A percentile compares a stretch with the other conserved stretches of the same genome.
These are phyloP conservation scores for Hemicrepidius hirtus DNA, from an alignment of 2,888 invertebrate genomes.

Conservation along the genomic window DNA sequence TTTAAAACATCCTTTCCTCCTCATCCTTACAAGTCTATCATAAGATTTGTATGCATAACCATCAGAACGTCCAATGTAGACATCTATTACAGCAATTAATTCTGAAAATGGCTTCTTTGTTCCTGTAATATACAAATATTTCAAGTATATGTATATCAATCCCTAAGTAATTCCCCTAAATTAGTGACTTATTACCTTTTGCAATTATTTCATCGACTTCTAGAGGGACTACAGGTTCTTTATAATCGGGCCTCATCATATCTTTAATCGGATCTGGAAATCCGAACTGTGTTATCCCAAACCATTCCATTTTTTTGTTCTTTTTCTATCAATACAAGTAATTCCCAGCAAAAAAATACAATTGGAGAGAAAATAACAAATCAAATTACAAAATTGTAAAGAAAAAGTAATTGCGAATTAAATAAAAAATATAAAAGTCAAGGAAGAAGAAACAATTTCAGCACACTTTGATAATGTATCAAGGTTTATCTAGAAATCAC, in stretches of 20 bases:
- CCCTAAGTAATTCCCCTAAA: too few species aligned
- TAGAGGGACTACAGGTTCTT: conserved; percentile 71
- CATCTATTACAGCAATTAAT: conserved; percentile 69
- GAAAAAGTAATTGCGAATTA: too few species aligned
- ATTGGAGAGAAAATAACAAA: too few species aligned
- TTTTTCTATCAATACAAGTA: too few species aligned
- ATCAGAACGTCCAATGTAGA: conserved; percentile 74
- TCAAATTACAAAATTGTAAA: too few species aligned
- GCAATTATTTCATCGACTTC: conserved; percentile 69
- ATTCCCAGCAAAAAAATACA: too few species aligned
- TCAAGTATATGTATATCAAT: too few species aligned
- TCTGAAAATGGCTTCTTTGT: conserved; percentile 60
- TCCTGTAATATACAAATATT: conserved; percentile 9
- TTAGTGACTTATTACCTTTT: conserved; percentile 64
- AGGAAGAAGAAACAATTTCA: too few species aligned
- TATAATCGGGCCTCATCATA: conserved; percentile 71
- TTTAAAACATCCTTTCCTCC: conserved; percentile 74
- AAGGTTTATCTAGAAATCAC: too few species aligned
- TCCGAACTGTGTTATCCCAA: conserved; percentile 73
- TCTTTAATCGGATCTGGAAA: conserved; percentile 74
- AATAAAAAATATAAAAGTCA: too few species aligned
- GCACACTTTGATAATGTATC: too few species aligned
- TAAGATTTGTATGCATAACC: conserved; percentile 75
- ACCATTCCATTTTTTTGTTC: conserved; percentile 75
- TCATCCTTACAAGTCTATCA: conserved; percentile 73